phyloP scores from a whole-genome alignment of 2,797 vertebrate species.

The Synaphobranchus kaupii region DNA sequence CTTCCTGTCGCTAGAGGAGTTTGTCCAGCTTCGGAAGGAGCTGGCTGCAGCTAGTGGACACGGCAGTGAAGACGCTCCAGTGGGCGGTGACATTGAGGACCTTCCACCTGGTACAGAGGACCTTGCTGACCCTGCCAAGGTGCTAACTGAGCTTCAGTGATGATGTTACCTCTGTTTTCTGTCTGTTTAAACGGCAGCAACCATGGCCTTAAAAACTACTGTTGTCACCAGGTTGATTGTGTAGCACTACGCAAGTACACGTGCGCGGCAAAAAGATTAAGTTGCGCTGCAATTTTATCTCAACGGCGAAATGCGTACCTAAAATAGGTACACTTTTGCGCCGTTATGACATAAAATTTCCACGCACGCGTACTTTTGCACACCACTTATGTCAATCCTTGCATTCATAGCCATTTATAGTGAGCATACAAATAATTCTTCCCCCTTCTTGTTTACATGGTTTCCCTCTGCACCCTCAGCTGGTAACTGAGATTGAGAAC shows the following conservation, averaged over 20 bases:
- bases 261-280: no score
- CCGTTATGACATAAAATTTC: no score
- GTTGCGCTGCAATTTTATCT: no score
- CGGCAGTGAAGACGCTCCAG: conserved; percentile 68
- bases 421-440: background rate
- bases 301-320: no score
- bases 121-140: conserved; percentile 93
- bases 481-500: conserved; percentile 98
- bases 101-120: conserved; percentile 89
- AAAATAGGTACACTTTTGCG: no score
- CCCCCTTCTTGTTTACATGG: background rate
- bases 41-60: conserved; percentile 85
- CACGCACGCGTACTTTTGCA: no score
- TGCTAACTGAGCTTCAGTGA: conserved; percentile 51
- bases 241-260: background rate
- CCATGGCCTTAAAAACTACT: background rate
- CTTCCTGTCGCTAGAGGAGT: conserved; percentile 90
- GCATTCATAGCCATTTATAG: background rate
- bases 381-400: no score
- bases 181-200: background rate
- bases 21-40: conserved; percentile 88
- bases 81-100: conserved; percentile 73
- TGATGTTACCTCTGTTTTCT: background rate
- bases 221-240: background rate
- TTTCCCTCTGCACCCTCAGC: conserved; percentile 61